These are phyloP conservation scores for Hirudo medicinalis DNA, from an alignment of 1,140 invertebrate species.

Conservation along the genomic window DNA sequence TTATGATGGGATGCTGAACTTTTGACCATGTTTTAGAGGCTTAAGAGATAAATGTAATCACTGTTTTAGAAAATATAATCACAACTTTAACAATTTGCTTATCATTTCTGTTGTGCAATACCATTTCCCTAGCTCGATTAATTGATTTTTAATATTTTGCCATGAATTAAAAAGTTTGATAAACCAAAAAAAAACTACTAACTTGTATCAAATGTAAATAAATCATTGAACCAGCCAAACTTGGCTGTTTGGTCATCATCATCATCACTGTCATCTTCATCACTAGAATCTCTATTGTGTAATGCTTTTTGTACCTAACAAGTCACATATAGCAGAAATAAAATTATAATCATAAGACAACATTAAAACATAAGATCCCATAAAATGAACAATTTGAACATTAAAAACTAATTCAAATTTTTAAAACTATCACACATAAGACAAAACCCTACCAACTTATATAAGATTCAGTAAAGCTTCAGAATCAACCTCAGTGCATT, in stretches of 20 bases:
- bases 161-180: background rate
- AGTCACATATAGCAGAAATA: background rate
- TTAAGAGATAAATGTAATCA: conserved; percentile 21
- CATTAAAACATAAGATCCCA: too few relatives aligned
- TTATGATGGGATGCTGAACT: conserved; percentile 37
- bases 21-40: conserved; percentile 33
- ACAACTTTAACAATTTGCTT: background rate
- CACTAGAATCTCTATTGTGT: background rate
- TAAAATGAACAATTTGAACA: too few relatives aligned
- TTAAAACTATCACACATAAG: too few relatives aligned
- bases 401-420: too few relatives aligned
- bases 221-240: conserved; percentile 40
- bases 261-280: conserved; percentile 18
- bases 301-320: background rate
- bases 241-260: conserved; percentile 31
- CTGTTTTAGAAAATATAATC: background rate
- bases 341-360: too few relatives aligned
- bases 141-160: too few relatives aligned
- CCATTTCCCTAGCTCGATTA: background rate
- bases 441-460: too few relatives aligned
- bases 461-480: too few relatives aligned
- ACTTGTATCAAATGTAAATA: conserved; percentile 37
- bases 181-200: background rate
- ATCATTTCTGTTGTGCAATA: background rate
- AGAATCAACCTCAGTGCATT: too few relatives aligned